phyloP scores from a whole-genome alignment of 2,888 invertebrate species.

The Eretmocerus hayati region DNA sequence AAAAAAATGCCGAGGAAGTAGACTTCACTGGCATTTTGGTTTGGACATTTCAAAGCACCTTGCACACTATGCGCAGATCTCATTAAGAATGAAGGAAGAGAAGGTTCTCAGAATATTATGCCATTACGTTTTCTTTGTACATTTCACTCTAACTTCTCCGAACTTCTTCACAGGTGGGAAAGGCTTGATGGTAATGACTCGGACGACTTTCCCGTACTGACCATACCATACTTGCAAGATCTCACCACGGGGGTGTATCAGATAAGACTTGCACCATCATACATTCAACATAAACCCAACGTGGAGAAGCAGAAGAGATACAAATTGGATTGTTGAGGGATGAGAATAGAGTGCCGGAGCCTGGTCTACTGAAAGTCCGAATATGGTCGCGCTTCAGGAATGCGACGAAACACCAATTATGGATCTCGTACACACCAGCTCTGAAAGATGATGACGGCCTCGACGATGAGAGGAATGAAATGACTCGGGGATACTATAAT shows the following conservation, averaged over 20 bases:
- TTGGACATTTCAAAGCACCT: too few relatives aligned
- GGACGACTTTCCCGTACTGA: conserved; percentile 8
- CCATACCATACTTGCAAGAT: conserved; percentile 6
- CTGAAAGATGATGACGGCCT: too few relatives aligned
- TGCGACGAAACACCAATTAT: conserved; percentile 11
- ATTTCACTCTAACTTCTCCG: background rate
- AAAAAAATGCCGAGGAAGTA: too few relatives aligned
- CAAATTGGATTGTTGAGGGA: conserved; percentile 5
- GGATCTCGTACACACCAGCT: conserved; percentile 10
- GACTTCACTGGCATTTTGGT: too few relatives aligned
- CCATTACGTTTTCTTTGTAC: background rate
- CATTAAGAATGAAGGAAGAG: conserved; percentile 5
- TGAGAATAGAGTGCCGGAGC: conserved; percentile 14
- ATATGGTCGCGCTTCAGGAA: conserved; percentile 6
- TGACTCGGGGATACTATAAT: too few relatives aligned
- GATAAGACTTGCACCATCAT: conserved; percentile 8
- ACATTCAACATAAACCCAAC: conserved; percentile 6
- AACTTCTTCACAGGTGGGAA: conserved; percentile 3
- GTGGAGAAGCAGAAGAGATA: conserved; percentile 5
- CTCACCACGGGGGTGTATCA: conserved; percentile 10
- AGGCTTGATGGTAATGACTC: conserved; percentile 8
- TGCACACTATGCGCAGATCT: too few relatives aligned
- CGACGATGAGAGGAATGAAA: too few relatives aligned
- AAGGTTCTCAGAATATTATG: background rate
- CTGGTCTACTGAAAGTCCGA: conserved; percentile 8